Conservation (phyloP, 2,888 invertebrate species). For the Scaptomyza flava region DNA sequence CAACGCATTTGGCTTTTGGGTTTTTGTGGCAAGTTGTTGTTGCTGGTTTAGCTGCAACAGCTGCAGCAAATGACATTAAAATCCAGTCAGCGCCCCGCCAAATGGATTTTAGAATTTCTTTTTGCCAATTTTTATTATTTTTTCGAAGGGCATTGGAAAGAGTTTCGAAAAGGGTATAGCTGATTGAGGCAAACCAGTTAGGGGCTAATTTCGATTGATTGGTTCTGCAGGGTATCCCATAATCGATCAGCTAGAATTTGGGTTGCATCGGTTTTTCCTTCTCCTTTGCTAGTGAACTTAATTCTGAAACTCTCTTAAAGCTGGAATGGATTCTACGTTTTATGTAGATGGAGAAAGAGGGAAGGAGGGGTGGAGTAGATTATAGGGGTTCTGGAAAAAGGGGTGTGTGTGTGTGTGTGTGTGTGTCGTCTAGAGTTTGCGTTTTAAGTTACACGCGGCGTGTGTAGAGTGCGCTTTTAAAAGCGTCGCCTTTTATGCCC, state of each 20-base stretch:
- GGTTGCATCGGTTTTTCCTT: neutral
- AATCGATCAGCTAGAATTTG: neutral
- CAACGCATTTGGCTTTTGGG: constrained; percentile 36
- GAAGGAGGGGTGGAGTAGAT: too few species aligned
- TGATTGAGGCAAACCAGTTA: neutral
- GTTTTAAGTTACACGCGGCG: constrained; percentile 59
- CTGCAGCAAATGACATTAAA: constrained; percentile 73
- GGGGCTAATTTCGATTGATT: neutral
- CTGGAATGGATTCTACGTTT: neutral
- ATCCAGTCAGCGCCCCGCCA: constrained; percentile 46
- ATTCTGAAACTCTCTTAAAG: constrained; percentile 33
- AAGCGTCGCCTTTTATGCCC: constrained; percentile 63
- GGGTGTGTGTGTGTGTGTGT: neutral
- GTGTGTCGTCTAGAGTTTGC: constrained; percentile 7
- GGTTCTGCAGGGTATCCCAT: neutral
- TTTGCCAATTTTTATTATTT: constrained; percentile 12
- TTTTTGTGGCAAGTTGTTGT: constrained; percentile 42
- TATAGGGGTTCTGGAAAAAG: neutral
- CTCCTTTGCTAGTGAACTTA: constrained; percentile 20
- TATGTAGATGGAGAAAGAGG: too few species aligned
- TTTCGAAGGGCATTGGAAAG: constrained; percentile 3
- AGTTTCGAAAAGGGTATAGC: neutral
- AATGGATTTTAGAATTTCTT: constrained; percentile 45
- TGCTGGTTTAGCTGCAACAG: constrained; percentile 45
- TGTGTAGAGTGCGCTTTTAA: constrained; percentile 58